These are phyloP conservation scores for Gastrophryne carolinensis DNA, from an alignment of 2,797 vertebrate genomes.

Conservation along the genomic window DNA sequence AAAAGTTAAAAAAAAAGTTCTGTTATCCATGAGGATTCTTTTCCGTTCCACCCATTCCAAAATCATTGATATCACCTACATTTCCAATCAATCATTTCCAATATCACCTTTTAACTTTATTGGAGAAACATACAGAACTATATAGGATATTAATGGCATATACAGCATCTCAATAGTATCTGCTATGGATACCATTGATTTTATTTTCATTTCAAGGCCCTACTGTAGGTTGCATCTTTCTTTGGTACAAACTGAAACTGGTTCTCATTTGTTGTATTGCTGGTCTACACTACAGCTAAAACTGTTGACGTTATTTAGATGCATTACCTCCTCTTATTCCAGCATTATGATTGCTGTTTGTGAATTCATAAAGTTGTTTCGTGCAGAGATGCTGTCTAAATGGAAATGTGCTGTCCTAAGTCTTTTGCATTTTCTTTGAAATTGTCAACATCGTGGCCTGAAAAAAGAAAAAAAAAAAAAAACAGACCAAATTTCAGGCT, in stretches of 20 bases:
- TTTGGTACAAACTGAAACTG: neutral
- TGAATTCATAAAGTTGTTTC: constrained; percentile 23
- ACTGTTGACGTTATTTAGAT: constrained; percentile 16
- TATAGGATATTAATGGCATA: too few relatives aligned
- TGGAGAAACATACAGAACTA: too few relatives aligned
- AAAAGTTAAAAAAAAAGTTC: too few relatives aligned
- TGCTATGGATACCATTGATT: neutral
- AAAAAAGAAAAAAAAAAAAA: constrained; percentile 5
- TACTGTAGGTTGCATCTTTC: neutral
- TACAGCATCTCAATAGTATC: too few relatives aligned
- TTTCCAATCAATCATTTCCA: too few relatives aligned
- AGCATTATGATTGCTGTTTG: constrained; percentile 31
- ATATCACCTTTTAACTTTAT: too few relatives aligned
- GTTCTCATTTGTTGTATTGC: neutral
- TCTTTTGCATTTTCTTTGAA: constrained; percentile 35
- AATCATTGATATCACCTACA: too few relatives aligned
- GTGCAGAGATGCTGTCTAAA: constrained; percentile 45
- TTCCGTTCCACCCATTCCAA: too few relatives aligned
- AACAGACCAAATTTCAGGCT: neutral
- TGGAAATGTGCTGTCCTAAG: constrained; percentile 28
- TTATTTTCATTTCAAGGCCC: neutral
- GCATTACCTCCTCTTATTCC: constrained; percentile 22
- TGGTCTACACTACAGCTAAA: neutral
- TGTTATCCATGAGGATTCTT: too few relatives aligned
- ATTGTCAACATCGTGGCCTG: neutral